Evolutionary conservation across 2,888 invertebrate genomes (phyloP).

Genomic region (Nymphalis urticae): DNA sequence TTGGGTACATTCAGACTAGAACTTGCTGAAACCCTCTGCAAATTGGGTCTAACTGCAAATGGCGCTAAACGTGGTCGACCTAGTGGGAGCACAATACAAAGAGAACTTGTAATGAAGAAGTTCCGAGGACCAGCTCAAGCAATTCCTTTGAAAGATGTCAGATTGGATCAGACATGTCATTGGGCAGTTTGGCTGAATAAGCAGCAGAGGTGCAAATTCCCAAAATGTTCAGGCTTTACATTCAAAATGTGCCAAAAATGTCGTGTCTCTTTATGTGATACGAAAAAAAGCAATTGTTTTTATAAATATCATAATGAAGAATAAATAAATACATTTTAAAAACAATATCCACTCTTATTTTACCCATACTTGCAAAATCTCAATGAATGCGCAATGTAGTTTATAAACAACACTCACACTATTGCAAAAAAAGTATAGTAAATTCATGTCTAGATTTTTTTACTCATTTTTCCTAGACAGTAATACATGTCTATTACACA

Average conservation of each 20-base stretch:
- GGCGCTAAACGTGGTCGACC: slow-evolving; percentile 48
- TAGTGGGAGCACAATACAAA: slow-evolving; percentile 44
- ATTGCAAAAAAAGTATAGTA: no score
- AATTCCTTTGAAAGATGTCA: slow-evolving; percentile 43
- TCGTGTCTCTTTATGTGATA: slow-evolving; percentile 49
- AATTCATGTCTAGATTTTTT: no score
- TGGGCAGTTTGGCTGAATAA: slow-evolving; percentile 43
- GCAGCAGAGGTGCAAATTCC: slow-evolving; percentile 44
- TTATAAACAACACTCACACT: no score
- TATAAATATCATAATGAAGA: slow-evolving; percentile 47
- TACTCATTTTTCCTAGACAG: no score
- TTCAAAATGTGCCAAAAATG: slow-evolving; percentile 50
- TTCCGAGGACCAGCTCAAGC: slow-evolving; percentile 46
- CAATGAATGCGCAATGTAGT: no score
- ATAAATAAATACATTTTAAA: no score
- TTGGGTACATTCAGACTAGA: no score
- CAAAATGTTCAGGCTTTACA: slow-evolving; percentile 46
- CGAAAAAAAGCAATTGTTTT: slow-evolving; percentile 49
- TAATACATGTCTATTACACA: no score
- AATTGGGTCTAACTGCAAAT: slow-evolving; percentile 47
- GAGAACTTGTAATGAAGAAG: slow-evolving; percentile 48
- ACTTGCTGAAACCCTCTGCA: no score
- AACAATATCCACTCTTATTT: no score
- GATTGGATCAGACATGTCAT: slow-evolving; percentile 42
- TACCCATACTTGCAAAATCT: no score